phyloP scores from a whole-genome alignment of 1,140 invertebrate species.

The Panagrolaimus sp. region DNA sequence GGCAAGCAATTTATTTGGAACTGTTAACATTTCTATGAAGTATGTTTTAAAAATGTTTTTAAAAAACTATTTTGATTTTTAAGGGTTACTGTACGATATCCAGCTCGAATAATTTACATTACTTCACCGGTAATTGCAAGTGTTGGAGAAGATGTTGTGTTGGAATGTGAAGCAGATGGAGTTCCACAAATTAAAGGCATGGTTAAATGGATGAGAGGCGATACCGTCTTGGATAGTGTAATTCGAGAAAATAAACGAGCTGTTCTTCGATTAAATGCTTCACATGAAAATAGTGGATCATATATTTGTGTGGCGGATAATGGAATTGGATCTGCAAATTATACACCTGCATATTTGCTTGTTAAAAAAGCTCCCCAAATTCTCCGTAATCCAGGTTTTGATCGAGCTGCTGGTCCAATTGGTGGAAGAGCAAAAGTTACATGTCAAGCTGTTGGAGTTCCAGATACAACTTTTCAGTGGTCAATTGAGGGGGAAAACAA shows the following conservation, averaged over 20 bases:
- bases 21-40: slow-evolving; percentile 72
- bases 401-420: slow-evolving; percentile 46
- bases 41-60: slow-evolving; percentile 84
- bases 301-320: slow-evolving; percentile 88
- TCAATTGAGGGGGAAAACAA: slow-evolving; percentile 66
- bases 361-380: slow-evolving; percentile 50
- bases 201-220: slow-evolving; percentile 76
- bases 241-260: slow-evolving; percentile 71
- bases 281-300: slow-evolving; percentile 76
- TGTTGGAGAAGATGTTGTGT: slow-evolving; percentile 71
- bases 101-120: slow-evolving; percentile 73
- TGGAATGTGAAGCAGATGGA: slow-evolving; percentile 80
- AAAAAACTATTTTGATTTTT: slow-evolving; percentile 15
- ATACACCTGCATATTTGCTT: slow-evolving; percentile 51
- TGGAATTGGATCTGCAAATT: slow-evolving; percentile 66
- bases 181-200: slow-evolving; percentile 78
- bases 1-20: slow-evolving; percentile 80
- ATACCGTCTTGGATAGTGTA: slow-evolving; percentile 62
- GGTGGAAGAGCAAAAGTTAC: slow-evolving; percentile 38
- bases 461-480: slow-evolving; percentile 78
- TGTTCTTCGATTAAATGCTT: slow-evolving; percentile 74
- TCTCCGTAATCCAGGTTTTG: slow-evolving; percentile 28
- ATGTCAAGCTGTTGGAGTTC: slow-evolving; percentile 71
- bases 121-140: slow-evolving; percentile 73
- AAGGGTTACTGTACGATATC: slow-evolving; percentile 66